Base-by-base conservation (phyloP, 2,888 invertebrate genomes). In the Agrochola circellaris region DNA sequence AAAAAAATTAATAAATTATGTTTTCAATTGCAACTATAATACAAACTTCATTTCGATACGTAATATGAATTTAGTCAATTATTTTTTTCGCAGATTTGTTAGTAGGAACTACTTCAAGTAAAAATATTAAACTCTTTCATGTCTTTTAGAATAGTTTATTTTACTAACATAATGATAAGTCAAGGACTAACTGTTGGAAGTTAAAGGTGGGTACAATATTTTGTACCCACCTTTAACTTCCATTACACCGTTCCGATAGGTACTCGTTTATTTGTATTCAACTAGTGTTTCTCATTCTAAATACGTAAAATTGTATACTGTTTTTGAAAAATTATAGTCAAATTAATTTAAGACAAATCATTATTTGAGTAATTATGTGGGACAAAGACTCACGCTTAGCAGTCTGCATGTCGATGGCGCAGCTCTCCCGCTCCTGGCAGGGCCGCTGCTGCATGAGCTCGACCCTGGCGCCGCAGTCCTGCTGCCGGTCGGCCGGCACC, bases 371-470 rank as follows among this genome's bases (percentile, higher is more conserved):
- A 48, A 51, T 51, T 8, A 5, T 48, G 30, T 51, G 20, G 7
- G 4, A 56, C 0, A 11, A 17, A 9, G 20, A 68, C 92, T 91
- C 89, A 98, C 98, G 98, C 95, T 98, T 98, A 11, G 98, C 98
- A 54, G 98, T 98, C 45, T 97, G 97, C 97, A 97, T 97, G 89
- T 98, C 98, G 79, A 98, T 97, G 51, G 97, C 96, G 91, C 98
- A 99, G 91, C 98, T 97, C 0, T 97, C 96, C 0, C 97, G 96
- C 71, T 98, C 97, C 68, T 96, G 93, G 91, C 99, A 99, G 51
- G 97, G 97, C 23, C 97, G 95, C 92, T 98, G 98, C 95, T 99
- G 98, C 90, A 98, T 95, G 79, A 99, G 96, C 93, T 98, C 97
- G 45, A 98, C 97, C 71, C 97, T 97, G 20, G 97, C 95, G 60